A percentile compares a stretch with the other conserved stretches of the same genome.
Evolutionary conservation across 2,797 vertebrate genomes (phyloP).

Genomic region (Lacerta bilineata): DNA sequence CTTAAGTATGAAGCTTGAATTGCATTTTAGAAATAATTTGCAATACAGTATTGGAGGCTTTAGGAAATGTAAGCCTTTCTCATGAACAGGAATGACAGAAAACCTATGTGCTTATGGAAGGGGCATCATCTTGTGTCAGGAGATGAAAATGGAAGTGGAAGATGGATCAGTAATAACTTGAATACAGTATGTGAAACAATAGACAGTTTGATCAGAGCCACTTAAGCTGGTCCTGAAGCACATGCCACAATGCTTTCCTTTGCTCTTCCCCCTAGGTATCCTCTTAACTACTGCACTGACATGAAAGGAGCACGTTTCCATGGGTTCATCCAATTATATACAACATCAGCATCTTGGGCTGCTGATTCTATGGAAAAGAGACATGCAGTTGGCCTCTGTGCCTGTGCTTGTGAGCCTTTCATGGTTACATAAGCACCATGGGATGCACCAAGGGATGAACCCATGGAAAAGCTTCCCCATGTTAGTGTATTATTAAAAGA

Average conservation of each 20-base stretch:
- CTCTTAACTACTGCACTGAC: not conserved
- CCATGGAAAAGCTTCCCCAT: not conserved
- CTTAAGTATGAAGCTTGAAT: not conserved
- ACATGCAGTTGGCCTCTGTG: not conserved
- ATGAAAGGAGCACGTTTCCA: not conserved
- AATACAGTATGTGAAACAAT: slow-evolving; percentile 4
- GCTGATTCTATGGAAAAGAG: not conserved
- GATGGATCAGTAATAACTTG: not conserved
- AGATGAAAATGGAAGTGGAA: not conserved
- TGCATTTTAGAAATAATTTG: not conserved
- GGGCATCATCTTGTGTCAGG: not conserved
- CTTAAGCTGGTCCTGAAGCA: not conserved
- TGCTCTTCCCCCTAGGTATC: no score
- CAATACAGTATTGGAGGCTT: not conserved
- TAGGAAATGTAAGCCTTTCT: not conserved
- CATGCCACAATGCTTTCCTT: not conserved
- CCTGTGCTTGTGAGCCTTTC: not conserved
- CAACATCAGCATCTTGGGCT: not conserved
- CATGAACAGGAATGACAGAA: not conserved
- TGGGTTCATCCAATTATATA: not conserved
- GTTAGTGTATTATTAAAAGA: not conserved
- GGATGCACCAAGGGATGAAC: not conserved
- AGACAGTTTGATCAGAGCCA: not conserved
- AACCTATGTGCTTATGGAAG: not conserved
- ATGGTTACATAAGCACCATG: no score